Conservation (phyloP, 2,888 invertebrate genomes). For the Muscina levida region DNA sequence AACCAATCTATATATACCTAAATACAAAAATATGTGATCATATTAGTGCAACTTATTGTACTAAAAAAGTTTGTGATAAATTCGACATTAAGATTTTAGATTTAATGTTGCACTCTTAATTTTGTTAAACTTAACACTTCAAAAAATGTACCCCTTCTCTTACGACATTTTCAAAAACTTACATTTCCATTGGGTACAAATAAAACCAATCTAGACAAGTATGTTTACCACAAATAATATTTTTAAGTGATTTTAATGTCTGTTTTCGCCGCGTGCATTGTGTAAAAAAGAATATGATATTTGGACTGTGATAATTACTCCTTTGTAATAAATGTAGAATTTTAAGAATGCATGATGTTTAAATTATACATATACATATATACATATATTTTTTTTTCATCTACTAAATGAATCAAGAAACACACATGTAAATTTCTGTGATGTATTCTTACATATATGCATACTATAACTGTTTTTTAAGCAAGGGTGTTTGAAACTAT, state of each 20-base stretch:
- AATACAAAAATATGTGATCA: too few species aligned
- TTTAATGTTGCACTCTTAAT: conserved; percentile 6
- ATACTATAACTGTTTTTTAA: not conserved
- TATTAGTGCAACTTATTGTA: too few species aligned
- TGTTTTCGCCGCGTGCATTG: too few species aligned
- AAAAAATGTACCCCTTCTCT: conserved; percentile 8
- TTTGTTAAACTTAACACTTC: conserved; percentile 21
- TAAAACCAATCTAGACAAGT: conserved; percentile 6
- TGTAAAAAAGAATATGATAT: too few species aligned
- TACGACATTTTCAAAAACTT: not conserved
- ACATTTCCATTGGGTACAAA: not conserved
- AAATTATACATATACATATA: conserved; percentile 1
- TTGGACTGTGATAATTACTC: conserved; percentile 29
- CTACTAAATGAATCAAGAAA: conserved; percentile 5
- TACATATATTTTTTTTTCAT: conserved; percentile 17
- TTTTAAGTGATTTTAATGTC: conserved; percentile 9
- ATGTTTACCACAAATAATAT: conserved; percentile 10
- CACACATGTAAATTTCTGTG: conserved; percentile 30
- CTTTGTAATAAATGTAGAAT: conserved; percentile 18
- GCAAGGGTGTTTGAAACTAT: conserved; percentile 11
- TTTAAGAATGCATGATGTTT: conserved; percentile 32
- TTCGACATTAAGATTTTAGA: not conserved
- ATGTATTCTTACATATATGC: conserved; percentile 3
- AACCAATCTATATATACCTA: conserved; percentile 24
- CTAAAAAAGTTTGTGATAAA: conserved; percentile 51